A percentile compares a stretch with the other conserved stretches of the same genome.
These are phyloP conservation scores for Trachurus trachurus DNA, from an alignment of 2,797 vertebrate species.

Conservation along the genomic window DNA sequence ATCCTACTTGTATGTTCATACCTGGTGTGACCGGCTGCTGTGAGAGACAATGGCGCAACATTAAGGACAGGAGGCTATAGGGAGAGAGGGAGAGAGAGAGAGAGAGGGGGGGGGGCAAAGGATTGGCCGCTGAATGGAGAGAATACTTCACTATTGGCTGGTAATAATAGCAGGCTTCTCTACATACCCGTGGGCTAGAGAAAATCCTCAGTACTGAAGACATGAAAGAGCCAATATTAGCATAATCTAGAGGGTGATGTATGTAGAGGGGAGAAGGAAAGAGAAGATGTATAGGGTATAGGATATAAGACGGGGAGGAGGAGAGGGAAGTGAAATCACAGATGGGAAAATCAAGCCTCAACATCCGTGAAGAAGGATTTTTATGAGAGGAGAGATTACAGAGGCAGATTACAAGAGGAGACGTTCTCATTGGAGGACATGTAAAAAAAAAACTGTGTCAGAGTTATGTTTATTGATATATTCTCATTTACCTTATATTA, in stretches of 20 bases:
- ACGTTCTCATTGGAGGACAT: not conserved
- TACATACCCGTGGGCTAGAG: slow-evolving; percentile 59
- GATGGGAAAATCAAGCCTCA: slow-evolving; percentile 29
- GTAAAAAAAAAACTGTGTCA: slow-evolving; percentile 6
- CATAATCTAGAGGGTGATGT: slow-evolving; percentile 71
- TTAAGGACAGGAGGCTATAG: slow-evolving; percentile 38
- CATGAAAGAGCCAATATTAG: slow-evolving; percentile 74
- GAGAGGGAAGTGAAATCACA: slow-evolving; percentile 21
- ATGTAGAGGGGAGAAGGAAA: slow-evolving; percentile 49
- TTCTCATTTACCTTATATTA: slow-evolving; percentile 18
- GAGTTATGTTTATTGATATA: not conserved
- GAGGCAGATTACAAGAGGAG: slow-evolving; percentile 25
- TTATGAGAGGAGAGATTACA: slow-evolving; percentile 2
- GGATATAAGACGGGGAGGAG: slow-evolving; percentile 26
- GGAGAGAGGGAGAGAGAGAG: not conserved
- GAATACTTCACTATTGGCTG: slow-evolving; percentile 58
- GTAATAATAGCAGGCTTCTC: slow-evolving; percentile 64
- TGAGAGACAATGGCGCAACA: slow-evolving; percentile 44
- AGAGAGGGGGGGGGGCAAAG: not conserved
- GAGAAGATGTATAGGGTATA: slow-evolving; percentile 20
- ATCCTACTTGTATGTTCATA: not conserved
- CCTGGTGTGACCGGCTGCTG: slow-evolving; percentile 17
- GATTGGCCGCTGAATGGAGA: slow-evolving; percentile 60
- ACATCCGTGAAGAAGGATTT: slow-evolving; percentile 22
- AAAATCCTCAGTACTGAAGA: slow-evolving; percentile 67